phyloP scores from a whole-genome alignment of 2,888 invertebrate species.

The Drosophila borborema region DNA sequence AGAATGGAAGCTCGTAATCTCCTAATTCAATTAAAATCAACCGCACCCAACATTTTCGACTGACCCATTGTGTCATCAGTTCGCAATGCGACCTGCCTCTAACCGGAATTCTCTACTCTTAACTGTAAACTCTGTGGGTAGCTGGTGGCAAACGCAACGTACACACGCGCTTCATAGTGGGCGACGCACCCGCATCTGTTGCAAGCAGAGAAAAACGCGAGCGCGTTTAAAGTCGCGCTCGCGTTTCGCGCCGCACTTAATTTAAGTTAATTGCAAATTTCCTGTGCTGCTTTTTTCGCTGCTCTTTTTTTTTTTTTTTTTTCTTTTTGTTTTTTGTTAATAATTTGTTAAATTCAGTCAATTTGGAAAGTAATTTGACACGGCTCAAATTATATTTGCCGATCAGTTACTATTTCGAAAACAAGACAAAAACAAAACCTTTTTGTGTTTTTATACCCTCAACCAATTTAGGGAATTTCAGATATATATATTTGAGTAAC shows the following conservation, averaged over 20 bases:
- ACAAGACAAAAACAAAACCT: background rate
- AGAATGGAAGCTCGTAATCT: conserved; percentile 10
- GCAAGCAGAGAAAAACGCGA: background rate
- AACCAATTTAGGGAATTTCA: background rate
- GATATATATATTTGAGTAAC: background rate
- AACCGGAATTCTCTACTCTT: background rate
- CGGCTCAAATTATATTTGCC: conserved; percentile 41
- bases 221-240: conserved; percentile 32
- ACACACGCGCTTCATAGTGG: conserved; percentile 30
- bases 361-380: conserved; percentile 76
- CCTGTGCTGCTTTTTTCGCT: conserved; percentile 40
- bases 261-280: conserved; percentile 65
- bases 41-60: conserved; percentile 29
- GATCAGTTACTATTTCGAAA: conserved; percentile 65
- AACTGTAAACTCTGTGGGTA: no score
- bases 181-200: conserved; percentile 24
- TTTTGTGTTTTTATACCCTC: background rate
- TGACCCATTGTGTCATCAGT: conserved; percentile 27
- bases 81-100: conserved; percentile 23
- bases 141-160: background rate
- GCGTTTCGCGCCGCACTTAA: conserved; percentile 41
- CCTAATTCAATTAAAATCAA: conserved; percentile 39
- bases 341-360: conserved; percentile 59
- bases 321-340: conserved; percentile 15
- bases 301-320: background rate